These are phyloP conservation scores for Anisognathus igniventris DNA, from an alignment of 2,797 vertebrate species.

Conservation along the genomic window DNA sequence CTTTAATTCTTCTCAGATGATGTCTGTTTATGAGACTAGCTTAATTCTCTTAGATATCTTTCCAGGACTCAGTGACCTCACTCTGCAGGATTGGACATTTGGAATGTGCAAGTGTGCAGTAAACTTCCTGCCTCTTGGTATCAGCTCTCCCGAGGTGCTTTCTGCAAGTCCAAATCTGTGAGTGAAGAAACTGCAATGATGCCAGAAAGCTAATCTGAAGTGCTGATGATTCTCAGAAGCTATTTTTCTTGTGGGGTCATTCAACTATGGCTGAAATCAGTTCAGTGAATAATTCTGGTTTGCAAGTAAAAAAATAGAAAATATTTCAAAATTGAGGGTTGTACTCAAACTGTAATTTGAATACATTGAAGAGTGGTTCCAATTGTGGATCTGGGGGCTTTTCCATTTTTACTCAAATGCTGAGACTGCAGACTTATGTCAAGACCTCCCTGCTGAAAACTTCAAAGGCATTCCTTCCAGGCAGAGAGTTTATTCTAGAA, in stretches of 20 bases:
- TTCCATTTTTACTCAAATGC: background rate
- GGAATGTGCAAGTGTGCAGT: conserved; percentile 16
- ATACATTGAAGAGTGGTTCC: background rate
- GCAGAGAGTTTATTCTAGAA: background rate
- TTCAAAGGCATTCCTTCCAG: conserved; percentile 1
- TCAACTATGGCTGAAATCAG: background rate
- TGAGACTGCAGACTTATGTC: background rate
- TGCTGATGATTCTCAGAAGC: background rate
- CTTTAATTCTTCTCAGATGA: conserved; percentile 7
- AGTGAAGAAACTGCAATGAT: background rate
- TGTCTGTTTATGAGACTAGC: conserved; percentile 12
- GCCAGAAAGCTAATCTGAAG: conserved; percentile 17
- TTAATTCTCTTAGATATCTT: conserved; percentile 44
- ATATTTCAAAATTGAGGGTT: background rate
- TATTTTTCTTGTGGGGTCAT: background rate
- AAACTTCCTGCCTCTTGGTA: conserved; percentile 22
- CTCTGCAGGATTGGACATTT: conserved; percentile 2
- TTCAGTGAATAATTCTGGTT: background rate
- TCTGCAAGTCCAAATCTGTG: background rate
- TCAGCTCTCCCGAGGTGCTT: background rate
- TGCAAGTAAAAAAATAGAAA: conserved; percentile 5
- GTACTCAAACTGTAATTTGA: background rate
- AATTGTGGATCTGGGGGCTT: background rate
- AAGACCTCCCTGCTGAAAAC: conserved; percentile 24
- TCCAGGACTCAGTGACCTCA: conserved; percentile 48